Evolutionary conservation across 2,113 vertebrate species (phyloP).

Genomic region (Alectura lathami): DNA sequence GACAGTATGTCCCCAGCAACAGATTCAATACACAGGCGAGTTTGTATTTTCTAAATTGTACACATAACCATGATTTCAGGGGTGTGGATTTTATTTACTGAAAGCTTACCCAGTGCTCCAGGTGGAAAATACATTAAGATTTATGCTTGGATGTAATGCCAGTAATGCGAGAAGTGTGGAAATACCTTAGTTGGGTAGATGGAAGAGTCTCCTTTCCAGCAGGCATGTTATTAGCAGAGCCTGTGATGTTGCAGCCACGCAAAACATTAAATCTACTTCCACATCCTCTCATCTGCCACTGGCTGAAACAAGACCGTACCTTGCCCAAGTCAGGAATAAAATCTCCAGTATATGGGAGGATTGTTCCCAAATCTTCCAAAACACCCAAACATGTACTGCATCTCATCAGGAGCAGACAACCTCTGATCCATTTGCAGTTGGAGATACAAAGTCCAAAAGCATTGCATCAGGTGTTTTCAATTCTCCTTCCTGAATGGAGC

Average conservation of each 20-base stretch:
- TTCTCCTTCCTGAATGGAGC: neutral
- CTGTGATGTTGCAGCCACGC: accelerated
- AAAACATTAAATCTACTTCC: neutral
- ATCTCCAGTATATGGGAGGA: neutral
- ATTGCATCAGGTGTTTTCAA: neutral
- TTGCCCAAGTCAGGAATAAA: neutral
- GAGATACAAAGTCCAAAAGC: neutral
- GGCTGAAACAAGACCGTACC: neutral
- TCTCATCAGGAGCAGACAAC: neutral
- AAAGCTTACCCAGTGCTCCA: conserved; percentile 50
- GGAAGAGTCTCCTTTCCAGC: conserved; percentile 46
- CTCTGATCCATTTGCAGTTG: neutral
- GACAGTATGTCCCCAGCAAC: neutral
- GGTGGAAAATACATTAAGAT: conserved; percentile 70
- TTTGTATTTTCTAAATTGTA: neutral
- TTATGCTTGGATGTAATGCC: conserved; percentile 59
- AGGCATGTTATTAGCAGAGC: conserved; percentile 24
- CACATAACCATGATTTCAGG: neutral
- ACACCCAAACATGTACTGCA: neutral
- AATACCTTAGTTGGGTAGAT: conserved; percentile 33
- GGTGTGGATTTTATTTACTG: conserved; percentile 5
- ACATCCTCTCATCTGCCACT: neutral
- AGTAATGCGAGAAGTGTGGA: conserved; percentile 67
- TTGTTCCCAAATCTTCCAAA: neutral
- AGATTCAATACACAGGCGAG: neutral